A percentile compares a stretch with the other conserved stretches of the same genome.
phyloP scores from a whole-genome alignment of 2,888 invertebrate species.

The Zaprionus obscuricornis region DNA sequence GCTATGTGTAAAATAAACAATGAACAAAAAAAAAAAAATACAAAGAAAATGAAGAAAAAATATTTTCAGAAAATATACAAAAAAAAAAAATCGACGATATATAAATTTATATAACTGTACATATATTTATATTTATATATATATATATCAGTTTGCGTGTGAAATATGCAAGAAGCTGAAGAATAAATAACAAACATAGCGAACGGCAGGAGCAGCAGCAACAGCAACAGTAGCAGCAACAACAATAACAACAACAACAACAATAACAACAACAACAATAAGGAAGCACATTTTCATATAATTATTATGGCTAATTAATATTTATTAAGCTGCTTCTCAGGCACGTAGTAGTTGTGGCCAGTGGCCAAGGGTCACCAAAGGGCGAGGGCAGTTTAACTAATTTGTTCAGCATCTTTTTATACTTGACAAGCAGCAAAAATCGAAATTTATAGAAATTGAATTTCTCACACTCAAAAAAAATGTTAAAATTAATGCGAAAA shows the following conservation, averaged over 20 bases:
- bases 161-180: conserved; percentile 29
- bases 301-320: conserved; percentile 68
- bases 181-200: conserved; percentile 19
- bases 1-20: conserved; percentile 39
- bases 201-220: too few relatives aligned
- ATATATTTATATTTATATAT: neutral
- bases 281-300: conserved; percentile 48
- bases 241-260: neutral
- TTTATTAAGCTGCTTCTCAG: conserved; percentile 59
- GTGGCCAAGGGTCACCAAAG: neutral
- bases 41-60: too few relatives aligned
- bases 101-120: neutral
- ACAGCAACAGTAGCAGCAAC: neutral
- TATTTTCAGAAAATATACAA: neutral
- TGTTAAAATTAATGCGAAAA: neutral
- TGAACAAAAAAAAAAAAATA: conserved; percentile 1
- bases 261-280: conserved; percentile 8
- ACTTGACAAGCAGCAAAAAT: too few relatives aligned
- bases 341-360: conserved; percentile 2
- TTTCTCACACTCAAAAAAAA: too few relatives aligned
- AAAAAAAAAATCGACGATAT: neutral
- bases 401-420: too few relatives aligned
- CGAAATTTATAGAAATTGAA: too few relatives aligned
- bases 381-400: too few relatives aligned
- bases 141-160: conserved; percentile 1